Evolutionary conservation across 2,888 invertebrate genomes (phyloP), one percentile per base, ranked within the genome.

Genomic region (Rhabditoides inermis): DNA sequence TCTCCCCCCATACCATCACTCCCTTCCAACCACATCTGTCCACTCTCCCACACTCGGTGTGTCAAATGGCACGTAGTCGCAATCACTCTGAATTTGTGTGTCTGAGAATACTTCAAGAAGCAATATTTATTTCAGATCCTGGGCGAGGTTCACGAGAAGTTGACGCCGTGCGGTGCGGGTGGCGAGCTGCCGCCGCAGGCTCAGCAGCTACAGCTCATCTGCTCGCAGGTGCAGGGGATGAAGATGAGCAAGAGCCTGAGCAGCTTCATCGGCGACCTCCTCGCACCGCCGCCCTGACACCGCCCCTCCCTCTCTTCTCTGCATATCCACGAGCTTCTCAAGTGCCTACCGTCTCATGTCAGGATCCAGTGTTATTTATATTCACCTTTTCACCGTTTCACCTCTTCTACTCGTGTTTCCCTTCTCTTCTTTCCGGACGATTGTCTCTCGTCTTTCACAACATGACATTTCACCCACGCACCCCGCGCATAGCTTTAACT

Each of bases 171-270:
- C n/a, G n/a, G n/a, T 6, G 61, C 56, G 20, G 62, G 61, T 30
- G 47, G 35, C 0, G 48, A 49, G 1, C 58, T 56, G 10, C 53
- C 58, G 5, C 53, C 62, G 10, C 55, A 15, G 40, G 40, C 40
- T 40, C 20, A 6, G 12, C 44, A 1, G 12, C 37, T 18, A 12
- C 51, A 15, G 40, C 32, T 60, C 32, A 55, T 61, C 37, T 49
- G 47, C 1, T 50, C 53, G 35, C 60, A 55, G 40, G 56, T 67
- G 2, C 59, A 60, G 45, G 56, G 51, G n/a, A 56, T 66, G 47
- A 62, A 62, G 52, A 67, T 69, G 65, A 63, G 63, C 55, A 69
- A 65, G 39, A 65, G 65, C 28, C 42, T 69, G n/a, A 63, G 58
- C 45, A 63, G 63, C 10, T 65, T 69, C 54, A 55, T 69, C 41